These are phyloP conservation scores for Agriopis marginaria DNA, from an alignment of 2,888 invertebrate species.

Conservation along the genomic window DNA sequence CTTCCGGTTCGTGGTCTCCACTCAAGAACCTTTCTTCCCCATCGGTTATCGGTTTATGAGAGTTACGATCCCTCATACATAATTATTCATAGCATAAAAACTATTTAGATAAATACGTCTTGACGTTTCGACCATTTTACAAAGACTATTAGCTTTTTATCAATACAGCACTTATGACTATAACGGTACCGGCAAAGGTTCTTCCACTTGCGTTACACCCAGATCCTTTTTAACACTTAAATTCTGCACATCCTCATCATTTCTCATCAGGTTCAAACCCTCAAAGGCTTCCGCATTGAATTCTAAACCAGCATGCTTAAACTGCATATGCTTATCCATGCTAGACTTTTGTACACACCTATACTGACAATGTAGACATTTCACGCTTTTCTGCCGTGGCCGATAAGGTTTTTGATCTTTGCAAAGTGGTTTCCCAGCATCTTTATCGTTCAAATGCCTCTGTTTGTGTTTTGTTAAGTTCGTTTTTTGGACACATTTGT, in stretches of 20 bases:
- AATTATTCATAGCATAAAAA: too few species aligned
- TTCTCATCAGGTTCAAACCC: constrained; percentile 52
- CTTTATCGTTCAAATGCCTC: constrained; percentile 76
- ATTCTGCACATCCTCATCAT: constrained; percentile 60
- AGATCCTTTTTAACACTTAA: constrained; percentile 67
- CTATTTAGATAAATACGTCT: too few species aligned
- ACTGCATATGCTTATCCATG: constrained; percentile 79
- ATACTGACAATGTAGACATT: constrained; percentile 75
- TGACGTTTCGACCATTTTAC: too few species aligned
- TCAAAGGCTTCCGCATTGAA: constrained; percentile 40
- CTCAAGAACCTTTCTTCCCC: too few species aligned
- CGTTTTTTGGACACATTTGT: constrained; percentile 81
- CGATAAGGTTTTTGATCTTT: constrained; percentile 75
- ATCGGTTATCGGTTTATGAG: too few species aligned
- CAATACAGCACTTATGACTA: constrained; percentile 13
- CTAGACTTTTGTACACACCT: constrained; percentile 80
- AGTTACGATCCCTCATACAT: too few species aligned
- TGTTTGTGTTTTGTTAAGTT: constrained; percentile 82
- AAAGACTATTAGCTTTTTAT: background rate
- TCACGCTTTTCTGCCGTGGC: constrained; percentile 76
- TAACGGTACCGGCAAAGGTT: constrained; percentile 21
- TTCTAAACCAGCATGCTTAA: constrained; percentile 67
- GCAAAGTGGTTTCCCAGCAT: constrained; percentile 64
- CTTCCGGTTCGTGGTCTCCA: too few species aligned
- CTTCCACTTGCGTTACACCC: constrained; percentile 29